A percentile compares a stretch with the other conserved stretches of the same genome.
Evolutionary conservation across 1,140 invertebrate genomes (phyloP).

Genomic region (Rhopalosiphum padi): DNA sequence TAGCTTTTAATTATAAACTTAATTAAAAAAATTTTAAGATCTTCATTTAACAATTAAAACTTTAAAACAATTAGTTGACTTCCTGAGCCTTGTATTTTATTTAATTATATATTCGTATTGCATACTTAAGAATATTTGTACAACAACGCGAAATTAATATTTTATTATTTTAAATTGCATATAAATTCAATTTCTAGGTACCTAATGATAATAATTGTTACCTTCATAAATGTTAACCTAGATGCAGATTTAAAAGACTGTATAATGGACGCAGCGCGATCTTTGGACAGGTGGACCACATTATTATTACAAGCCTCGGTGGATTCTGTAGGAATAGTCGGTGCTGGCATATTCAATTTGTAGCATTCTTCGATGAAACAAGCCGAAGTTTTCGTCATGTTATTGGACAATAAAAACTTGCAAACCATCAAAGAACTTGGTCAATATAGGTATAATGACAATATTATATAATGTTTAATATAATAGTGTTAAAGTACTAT

Average conservation of each 20-base stretch:
- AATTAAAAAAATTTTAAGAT: too few species aligned
- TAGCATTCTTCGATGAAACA: slow-evolving; percentile 40
- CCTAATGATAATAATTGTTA: not conserved
- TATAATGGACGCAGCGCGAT: slow-evolving; percentile 23
- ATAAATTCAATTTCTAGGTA: not conserved
- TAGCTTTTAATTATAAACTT: too few species aligned
- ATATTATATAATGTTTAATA: not conserved
- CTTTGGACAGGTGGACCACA: not conserved
- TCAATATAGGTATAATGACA: not conserved
- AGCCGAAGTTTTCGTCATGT: slow-evolving; percentile 35
- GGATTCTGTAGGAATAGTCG: not conserved
- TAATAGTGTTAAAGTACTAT: too few species aligned
- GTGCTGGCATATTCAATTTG: slow-evolving; percentile 14
- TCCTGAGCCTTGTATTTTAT: too few species aligned
- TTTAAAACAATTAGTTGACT: too few species aligned
- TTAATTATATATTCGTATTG: too few species aligned
- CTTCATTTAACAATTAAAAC: too few species aligned
- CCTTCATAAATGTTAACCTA: slow-evolving; percentile 25
- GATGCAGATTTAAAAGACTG: slow-evolving; percentile 15
- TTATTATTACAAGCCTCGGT: not conserved
- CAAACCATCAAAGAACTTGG: not conserved
- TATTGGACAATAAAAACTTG: slow-evolving; percentile 43
- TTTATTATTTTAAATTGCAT: not conserved
- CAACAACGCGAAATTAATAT: not conserved
- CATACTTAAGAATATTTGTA: too few species aligned